Percentiles rank a stretch among this genome's conserved stretches.
phyloP scores from a whole-genome alignment of 2,113 vertebrate species.

The Plotosus lineatus region DNA sequence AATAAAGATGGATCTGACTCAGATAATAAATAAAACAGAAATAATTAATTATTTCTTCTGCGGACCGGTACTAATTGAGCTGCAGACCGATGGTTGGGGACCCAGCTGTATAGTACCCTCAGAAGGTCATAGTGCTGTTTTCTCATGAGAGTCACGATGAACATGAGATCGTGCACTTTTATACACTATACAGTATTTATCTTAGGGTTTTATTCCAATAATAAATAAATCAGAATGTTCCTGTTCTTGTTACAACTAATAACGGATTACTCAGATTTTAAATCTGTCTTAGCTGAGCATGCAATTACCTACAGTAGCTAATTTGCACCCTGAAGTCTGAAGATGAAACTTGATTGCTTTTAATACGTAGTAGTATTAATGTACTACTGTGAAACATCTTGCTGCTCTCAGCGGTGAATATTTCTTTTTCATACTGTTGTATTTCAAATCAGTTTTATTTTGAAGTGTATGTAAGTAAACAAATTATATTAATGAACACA shows the following conservation, averaged over 20 bases:
- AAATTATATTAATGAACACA: not conserved
- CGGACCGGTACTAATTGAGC: too few species aligned
- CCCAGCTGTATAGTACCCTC: too few species aligned
- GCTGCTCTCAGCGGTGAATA: not conserved
- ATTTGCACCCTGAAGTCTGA: not conserved
- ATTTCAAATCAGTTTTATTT: not conserved
- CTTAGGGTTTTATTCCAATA: not conserved
- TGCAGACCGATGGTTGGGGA: too few species aligned
- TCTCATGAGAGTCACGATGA: not conserved
- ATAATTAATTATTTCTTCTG: too few species aligned
- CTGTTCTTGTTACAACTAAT: not conserved
- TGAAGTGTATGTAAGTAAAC: conserved; percentile 1
- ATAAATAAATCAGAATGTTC: not conserved
- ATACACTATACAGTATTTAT: not conserved
- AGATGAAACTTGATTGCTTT: conserved; percentile 1
- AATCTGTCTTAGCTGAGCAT: not conserved
- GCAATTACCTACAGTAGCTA: not conserved
- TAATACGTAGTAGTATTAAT: not conserved
- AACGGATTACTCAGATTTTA: not conserved
- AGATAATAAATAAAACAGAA: too few species aligned
- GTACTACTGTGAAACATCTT: not conserved
- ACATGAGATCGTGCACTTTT: not conserved
- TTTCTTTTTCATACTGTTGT: not conserved
- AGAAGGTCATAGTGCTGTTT: not conserved
- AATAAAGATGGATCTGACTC: too few species aligned